Percentiles rank a stretch among this genome's conserved stretches.
phyloP scores from a whole-genome alignment of 2,113 vertebrate species.

The Sebastes fasciatus region DNA sequence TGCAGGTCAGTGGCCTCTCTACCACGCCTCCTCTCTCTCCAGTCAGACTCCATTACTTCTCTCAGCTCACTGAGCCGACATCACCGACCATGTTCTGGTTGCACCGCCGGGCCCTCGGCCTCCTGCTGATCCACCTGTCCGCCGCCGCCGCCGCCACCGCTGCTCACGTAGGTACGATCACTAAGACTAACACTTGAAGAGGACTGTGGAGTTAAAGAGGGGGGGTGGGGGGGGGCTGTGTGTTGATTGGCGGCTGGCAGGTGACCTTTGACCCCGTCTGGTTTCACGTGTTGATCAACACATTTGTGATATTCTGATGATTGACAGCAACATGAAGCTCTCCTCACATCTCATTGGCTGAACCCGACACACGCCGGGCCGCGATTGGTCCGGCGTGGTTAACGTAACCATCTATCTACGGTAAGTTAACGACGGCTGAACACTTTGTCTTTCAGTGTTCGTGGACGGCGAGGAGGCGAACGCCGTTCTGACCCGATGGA shows the following conservation, averaged over 20 bases:
- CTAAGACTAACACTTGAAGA: no score
- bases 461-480: conserved; percentile 81
- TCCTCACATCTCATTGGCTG: not conserved
- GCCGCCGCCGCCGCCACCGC: conserved; percentile 32
- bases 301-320: not conserved
- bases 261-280: conserved; percentile 21
- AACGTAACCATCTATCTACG: no score
- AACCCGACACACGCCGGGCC: not conserved
- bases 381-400: not conserved
- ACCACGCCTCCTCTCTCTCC: conserved; percentile 20
- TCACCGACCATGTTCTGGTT: conserved; percentile 69
- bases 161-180: conserved; percentile 73
- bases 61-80: conserved; percentile 18
- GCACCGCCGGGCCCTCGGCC: conserved; percentile 45
- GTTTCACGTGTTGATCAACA: conserved; percentile 19
- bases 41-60: conserved; percentile 40
- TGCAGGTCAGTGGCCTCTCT: conserved; percentile 67
- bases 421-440: not conserved
- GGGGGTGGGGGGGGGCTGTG: not conserved
- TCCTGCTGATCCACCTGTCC: conserved; percentile 65
- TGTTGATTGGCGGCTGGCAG: not conserved
- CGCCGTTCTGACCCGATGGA: conserved; percentile 83
- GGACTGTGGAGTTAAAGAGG: not conserved
- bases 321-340: not conserved
- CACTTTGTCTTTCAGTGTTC: conserved; percentile 58